Base-by-base conservation (phyloP, 1,140 invertebrate genomes). In the Lordiphosa stackelbergi region DNA sequence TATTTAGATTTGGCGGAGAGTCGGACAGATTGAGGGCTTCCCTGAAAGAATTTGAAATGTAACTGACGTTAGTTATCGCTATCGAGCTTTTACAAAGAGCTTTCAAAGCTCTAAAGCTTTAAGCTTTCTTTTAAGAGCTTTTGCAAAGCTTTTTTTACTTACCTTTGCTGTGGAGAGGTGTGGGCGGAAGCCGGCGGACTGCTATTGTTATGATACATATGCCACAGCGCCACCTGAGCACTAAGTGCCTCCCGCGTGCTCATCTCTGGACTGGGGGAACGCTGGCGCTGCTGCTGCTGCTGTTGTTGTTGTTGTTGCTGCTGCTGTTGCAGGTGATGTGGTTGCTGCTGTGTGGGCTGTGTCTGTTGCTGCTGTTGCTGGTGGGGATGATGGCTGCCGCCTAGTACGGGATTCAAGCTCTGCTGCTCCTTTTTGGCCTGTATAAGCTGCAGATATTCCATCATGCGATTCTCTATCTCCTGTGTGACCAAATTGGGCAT, bases 151-250 rank as follows among this genome's bases (percentile, higher is more conserved):
- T 6, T 9, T 9, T 9, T 4, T 7, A 53, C 74, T 77, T 57
- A 83, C 78, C 78, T 66, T 65, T 84, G 81, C 64, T 85, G 77
- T n/a, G 79, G 73, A 37, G 79, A 83, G 48, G 72, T 83, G 77
- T 81, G 75, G 19, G 77, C 77, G 42, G 73, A 81, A 16, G 77
- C 70, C 52, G 83, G 85, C 24, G 85, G 88, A 57, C 61, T 89
- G 83, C 70, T 89, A 61, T 92, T 91, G 70, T 91, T 93, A 86
- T 93, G 93, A 88, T 95, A 95, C 73, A 95, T 89, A 72, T 93
- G 95, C 93, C 94, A 96, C 1, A 96, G 88, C 0, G 93, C 93
- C 48, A 95, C 90, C 34, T 93, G 90, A 4, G 92, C 92, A 53
- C 90, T 92, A 28, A 95, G 87, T 0, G 92, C 90, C 13, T 91